Evolutionary conservation across 2,113 vertebrate genomes (phyloP).

Genomic region (Phylloscopus trochiloides): DNA sequence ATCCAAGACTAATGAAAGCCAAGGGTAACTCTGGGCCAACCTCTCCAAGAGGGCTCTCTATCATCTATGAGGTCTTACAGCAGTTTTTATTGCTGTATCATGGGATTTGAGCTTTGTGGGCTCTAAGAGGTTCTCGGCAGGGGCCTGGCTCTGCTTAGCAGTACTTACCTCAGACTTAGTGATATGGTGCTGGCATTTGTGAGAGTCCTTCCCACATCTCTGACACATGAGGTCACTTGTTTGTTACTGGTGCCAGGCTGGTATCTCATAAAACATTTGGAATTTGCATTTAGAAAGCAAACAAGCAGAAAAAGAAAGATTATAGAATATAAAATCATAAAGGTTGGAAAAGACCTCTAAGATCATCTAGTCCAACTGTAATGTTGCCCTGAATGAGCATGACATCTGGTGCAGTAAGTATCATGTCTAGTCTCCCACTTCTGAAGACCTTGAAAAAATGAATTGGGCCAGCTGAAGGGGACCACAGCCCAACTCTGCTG

Average conservation of each 20-base stretch:
- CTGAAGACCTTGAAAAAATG: background rate
- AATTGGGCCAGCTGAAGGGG: background rate
- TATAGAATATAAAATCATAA: background rate
- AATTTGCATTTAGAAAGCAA: background rate
- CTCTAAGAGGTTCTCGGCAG: background rate
- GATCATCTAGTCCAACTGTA: background rate
- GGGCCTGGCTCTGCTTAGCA: background rate
- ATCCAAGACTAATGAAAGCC: background rate
- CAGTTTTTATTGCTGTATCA: slow-evolving; percentile 4
- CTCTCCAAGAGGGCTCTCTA: background rate
- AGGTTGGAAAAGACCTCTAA: background rate
- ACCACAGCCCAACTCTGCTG: background rate
- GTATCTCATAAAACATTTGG: background rate
- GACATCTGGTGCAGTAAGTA: background rate
- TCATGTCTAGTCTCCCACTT: background rate
- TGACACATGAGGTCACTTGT: background rate
- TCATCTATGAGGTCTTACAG: background rate
- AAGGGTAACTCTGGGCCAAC: background rate
- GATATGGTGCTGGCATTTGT: background rate
- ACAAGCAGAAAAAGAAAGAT: background rate
- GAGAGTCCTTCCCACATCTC: background rate
- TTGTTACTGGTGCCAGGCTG: background rate
- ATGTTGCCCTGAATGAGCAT: background rate
- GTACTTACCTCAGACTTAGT: background rate
- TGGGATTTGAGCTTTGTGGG: background rate